phyloP scores from a whole-genome alignment of 2,888 invertebrate species.

The Polietes domitor region DNA sequence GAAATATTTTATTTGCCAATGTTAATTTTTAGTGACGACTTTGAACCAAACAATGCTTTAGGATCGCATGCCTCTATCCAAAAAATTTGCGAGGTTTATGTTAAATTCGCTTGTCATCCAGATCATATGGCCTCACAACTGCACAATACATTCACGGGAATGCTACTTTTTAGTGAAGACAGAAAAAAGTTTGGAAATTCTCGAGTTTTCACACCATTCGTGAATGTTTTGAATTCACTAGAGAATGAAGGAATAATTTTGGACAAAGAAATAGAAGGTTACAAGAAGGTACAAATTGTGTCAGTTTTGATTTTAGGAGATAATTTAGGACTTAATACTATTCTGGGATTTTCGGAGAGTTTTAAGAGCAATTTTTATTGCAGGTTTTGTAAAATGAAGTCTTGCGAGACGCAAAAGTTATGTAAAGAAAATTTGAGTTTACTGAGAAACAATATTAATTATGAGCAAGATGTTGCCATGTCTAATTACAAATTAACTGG shows the following conservation, averaged over 20 bases:
- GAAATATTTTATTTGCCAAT: slow-evolving; percentile 30
- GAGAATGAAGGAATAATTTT: slow-evolving; percentile 24
- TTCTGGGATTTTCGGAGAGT: slow-evolving; percentile 31
- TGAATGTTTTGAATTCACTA: slow-evolving; percentile 5
- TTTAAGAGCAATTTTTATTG: slow-evolving; percentile 15
- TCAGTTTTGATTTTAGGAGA: slow-evolving; percentile 25
- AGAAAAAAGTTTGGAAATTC: slow-evolving; percentile 23
- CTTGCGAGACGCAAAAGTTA: not conserved
- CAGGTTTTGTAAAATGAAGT: slow-evolving; percentile 35
- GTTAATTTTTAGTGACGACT: slow-evolving; percentile 35
- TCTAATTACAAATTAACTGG: slow-evolving; percentile 21
- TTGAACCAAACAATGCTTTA: slow-evolving; percentile 30
- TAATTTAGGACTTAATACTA: slow-evolving; percentile 28
- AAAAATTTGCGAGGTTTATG: slow-evolving; percentile 29
- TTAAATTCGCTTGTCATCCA: slow-evolving; percentile 28
- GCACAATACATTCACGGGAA: slow-evolving; percentile 11
- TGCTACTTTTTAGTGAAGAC: slow-evolving; percentile 30
- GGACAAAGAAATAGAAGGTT: slow-evolving; percentile 28
- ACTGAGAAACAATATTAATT: slow-evolving; percentile 16
- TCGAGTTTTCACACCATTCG: slow-evolving; percentile 18
- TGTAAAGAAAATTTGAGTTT: slow-evolving; percentile 22
- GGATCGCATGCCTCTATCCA: slow-evolving; percentile 31
- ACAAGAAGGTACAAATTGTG: slow-evolving; percentile 17
- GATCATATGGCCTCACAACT: slow-evolving; percentile 10
- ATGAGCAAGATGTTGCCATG: not conserved